Evolutionary conservation across 2,888 invertebrate species (phyloP), one percentile per base, ranked within the genome.

Genomic region (Sesamia inferens): DNA sequence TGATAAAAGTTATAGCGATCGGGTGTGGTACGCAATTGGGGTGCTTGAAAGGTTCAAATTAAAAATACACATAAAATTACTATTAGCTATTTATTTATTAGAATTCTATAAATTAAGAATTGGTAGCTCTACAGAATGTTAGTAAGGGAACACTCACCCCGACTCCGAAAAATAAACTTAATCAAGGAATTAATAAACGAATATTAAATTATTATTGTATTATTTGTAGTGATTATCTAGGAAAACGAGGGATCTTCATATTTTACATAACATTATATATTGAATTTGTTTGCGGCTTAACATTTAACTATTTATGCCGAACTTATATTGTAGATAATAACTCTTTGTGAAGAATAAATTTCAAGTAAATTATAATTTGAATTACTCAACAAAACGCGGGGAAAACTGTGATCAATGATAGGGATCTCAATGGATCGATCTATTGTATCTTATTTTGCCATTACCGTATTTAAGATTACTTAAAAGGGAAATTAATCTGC

Each of bases 381-480:
- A 72, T 59, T 51, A 74, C 44, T 71, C 61, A 68, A 79, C 70
- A 65, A 77, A 69, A 77, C 69, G 68, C 71, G 70, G 78, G 78
- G 71, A 71, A 81, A 78, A 69, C 73, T 81, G 81, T 81, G 83
- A 81, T 83, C 69, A 65, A 71, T 83, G 83, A 81, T 83, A 78
- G 83, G 83, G 83, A 81, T 81, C 78, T 83, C 83, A 83, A 69
- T 83, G 83, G 78, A 78, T 75, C 69, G 72, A 72, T 79, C 11
- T 82, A 61, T 55, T 55, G 57, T 31, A 58, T 69, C 71, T 77
- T 68, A 63, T 79, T 77, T 82, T 81, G 75, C 82, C 75, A 82
- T 82, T 81, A 75, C 22, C 19, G 47, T 68, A 44, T 58, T 58
- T 65, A 71, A 61, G 66, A 74, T 55, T 66, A n/a, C n/a, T 66